phyloP scores from a whole-genome alignment of 2,797 vertebrate genomes.

The Acrocephalus scirpaceus region DNA sequence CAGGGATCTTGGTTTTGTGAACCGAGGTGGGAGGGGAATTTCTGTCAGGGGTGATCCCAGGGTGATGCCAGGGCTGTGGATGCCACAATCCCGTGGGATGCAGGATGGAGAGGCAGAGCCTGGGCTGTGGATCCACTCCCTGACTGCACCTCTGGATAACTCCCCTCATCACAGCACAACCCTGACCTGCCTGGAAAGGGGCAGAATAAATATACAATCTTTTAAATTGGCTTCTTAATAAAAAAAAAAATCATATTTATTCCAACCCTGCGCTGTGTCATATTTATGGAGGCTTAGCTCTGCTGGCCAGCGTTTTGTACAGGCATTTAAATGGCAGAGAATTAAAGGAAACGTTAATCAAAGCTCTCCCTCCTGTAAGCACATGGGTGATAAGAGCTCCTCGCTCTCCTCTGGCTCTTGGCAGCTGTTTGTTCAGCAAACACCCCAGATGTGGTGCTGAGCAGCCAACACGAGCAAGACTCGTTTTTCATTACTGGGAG shows the following conservation, averaged over 20 bases:
- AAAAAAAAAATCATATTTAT: background rate
- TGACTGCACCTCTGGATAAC: background rate
- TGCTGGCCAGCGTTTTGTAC: background rate
- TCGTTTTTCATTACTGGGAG: constrained; percentile 44
- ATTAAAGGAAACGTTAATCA: constrained; percentile 26
- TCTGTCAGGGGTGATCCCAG: background rate
- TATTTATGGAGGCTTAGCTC: background rate
- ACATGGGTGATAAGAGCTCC: background rate
- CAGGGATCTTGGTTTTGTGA: background rate
- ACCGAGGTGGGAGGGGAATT: background rate
- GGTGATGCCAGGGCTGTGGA: background rate
- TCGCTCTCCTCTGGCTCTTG: constrained; percentile 1
- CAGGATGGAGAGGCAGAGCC: background rate
- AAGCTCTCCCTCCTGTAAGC: background rate
- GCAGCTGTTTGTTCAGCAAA: constrained; percentile 61
- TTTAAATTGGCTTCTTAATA: background rate
- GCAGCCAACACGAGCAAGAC: background rate
- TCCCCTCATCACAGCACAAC: background rate
- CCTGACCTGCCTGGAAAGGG: background rate
- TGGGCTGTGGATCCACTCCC: background rate
- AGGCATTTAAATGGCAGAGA: background rate
- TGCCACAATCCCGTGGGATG: background rate
- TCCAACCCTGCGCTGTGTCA: background rate
- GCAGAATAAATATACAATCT: background rate
- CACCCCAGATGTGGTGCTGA: background rate